phyloP scores from a whole-genome alignment of 2,797 vertebrate genomes.

The Anguilla marmorata region DNA sequence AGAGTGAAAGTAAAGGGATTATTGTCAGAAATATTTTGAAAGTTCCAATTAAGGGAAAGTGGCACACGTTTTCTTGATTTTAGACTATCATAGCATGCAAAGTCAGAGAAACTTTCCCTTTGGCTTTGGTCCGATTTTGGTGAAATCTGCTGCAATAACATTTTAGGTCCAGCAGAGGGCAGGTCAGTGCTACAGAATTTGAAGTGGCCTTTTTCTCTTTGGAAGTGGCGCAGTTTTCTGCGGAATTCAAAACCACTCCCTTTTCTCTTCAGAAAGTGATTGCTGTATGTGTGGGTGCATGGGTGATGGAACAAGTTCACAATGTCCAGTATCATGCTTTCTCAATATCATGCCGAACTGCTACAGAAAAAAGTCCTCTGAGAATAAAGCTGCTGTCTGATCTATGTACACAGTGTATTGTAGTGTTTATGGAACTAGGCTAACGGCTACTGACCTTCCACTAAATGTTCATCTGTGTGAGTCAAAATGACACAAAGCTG shows the following conservation, averaged over 20 bases:
- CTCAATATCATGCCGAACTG: too few species aligned
- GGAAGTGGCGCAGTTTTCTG: not conserved
- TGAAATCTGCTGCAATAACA: not conserved
- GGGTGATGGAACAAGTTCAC: not conserved
- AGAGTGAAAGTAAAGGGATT: not conserved
- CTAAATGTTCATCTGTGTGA: not conserved
- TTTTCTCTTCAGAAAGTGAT: not conserved
- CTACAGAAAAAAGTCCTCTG: too few species aligned
- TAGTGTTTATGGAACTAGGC: not conserved
- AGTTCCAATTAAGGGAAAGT: not conserved
- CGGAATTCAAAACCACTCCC: not conserved
- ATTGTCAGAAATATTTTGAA: not conserved
- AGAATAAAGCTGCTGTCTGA: too few species aligned
- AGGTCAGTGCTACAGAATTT: not conserved
- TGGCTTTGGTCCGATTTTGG: not conserved
- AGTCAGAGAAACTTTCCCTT: not conserved
- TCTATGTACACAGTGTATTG: not conserved
- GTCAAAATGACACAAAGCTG: not conserved
- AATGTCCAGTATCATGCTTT: not conserved
- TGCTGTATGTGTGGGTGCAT: not conserved
- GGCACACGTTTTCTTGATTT: not conserved
- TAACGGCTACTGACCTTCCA: not conserved
- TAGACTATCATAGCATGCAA: not conserved
- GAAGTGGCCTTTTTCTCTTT: not conserved
- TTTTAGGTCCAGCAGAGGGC: slow-evolving; percentile 7